Evolutionary conservation across 2,113 vertebrate species (phyloP), one percentile per base, ranked within the genome.

Genomic region (Chunga burmeisteri): DNA sequence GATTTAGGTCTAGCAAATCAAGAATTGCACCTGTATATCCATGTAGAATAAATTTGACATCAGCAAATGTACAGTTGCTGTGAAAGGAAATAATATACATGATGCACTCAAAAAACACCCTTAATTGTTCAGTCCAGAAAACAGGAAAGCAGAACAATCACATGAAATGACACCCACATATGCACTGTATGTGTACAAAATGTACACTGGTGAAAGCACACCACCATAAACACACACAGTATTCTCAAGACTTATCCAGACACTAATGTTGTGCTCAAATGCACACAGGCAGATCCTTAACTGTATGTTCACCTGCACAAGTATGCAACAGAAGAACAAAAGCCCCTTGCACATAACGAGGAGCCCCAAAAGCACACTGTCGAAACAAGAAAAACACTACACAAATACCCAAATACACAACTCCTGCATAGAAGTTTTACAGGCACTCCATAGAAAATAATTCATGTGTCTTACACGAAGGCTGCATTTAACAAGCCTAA

Each of bases 121-220:
- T 61, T 86, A 75, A 81, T 73, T 80, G 70, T 91, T 88, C n/a
- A 58, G 55, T 25, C 32, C 50, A 90, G 74, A 95, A 85, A 93
- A 94, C 23, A 96, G 80, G 67, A 92, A 88, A 91, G 71, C 56
- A 88, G 80, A 88, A 83, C 59, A 91, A 77, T 74, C 58, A 77
- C 53, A 79, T 49, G 26, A 72, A 91, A 46, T 36, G 55, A 73
- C 70, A 91, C 52, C 38, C 47, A 65, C 23, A 16, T 2, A 56
- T 10, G 29, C 21, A 40, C 16, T 52, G n/a, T 14, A 26, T 36
- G 44, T 19, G 40, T 49, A 87, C 78, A 38, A 68, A 73, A 66
- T 25, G 53, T 23, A 53, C 15, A 4, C 59, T 29, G 65, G 77
- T 66, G 53, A 86, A 93, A 93, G 94, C 59, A 74, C 63, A 90